Percentiles rank a stretch among this genome's conserved stretches.
Conservation (phyloP, 2,797 vertebrate species). For the Melanotaenia nigrans region DNA sequence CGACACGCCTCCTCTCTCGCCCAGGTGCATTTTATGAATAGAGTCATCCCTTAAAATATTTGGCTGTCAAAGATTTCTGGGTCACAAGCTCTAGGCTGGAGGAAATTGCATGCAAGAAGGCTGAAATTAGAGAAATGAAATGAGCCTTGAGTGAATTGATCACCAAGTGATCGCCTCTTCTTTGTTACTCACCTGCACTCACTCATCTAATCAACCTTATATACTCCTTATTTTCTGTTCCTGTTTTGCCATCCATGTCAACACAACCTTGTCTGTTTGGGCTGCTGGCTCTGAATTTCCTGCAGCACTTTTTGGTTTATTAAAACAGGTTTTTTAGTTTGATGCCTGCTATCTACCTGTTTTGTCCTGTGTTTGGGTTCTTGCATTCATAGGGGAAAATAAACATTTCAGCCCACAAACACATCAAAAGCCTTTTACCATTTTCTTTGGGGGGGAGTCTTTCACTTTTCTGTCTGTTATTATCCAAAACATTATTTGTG, state of each 20-base stretch:
- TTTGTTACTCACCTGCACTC: neutral
- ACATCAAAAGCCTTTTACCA: neutral
- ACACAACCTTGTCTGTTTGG: neutral
- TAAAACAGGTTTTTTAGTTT: neutral
- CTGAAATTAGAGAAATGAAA: neutral
- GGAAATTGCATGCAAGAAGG: neutral
- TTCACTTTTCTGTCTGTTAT: neutral
- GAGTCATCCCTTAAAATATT: neutral
- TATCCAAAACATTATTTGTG: neutral
- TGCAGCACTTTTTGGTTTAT: too few species aligned
- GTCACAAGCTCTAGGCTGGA: neutral
- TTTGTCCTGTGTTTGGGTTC: neutral
- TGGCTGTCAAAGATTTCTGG: neutral
- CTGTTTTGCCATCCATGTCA: neutral
- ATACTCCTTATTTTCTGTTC: neutral
- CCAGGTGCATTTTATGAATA: neutral
- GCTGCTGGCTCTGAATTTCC: neutral
- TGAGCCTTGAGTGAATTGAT: neutral
- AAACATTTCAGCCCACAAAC: neutral
- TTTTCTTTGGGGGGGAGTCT: neutral
- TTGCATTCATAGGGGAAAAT: neutral
- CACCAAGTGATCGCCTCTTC: neutral
- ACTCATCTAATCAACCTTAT: neutral
- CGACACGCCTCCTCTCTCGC: neutral
- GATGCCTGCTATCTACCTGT: neutral